Evolutionary conservation across 2,888 invertebrate genomes (phyloP), one percentile per base, ranked within the genome.

Genomic region (Leucophenga montana): DNA sequence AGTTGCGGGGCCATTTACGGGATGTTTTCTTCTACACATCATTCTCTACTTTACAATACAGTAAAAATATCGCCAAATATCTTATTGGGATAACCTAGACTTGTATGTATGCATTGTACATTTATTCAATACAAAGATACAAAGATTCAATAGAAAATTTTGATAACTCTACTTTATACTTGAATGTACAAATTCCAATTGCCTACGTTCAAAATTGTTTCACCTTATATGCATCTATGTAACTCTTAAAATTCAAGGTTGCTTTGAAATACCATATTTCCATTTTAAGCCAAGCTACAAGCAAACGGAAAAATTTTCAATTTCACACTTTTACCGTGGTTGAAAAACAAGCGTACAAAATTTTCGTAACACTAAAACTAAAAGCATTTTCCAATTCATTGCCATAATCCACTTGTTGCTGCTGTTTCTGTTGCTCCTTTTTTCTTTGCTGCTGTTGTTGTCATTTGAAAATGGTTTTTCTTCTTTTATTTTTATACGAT

Each of bases 231-330:
- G 31, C n/a, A n/a, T n/a, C n/a, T 57, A 11, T 9, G 57, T 13
- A 6, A 31, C 79, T 82, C 79, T 74, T 74, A 72, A 74, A 57
- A 74, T 72, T 72, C 73, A 70, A 71, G 70, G 69, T 68, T 39
- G 61, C 66, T 67, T 27, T 39, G 9, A 39, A 39, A 39, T 39
- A 39, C 5, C 39, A 39, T 39, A 5, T 39, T 39, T 8, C 39
- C 39, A 39, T 39, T 39, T 39, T 39, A 39, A 39, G 39, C 9
- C 39, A 39, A 39, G 9, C 11, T 39, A 39, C 39, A 39, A 39
- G 39, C 39, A 11, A 3, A 39, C 11, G 39, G 4, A 39, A 39
- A 39, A 39, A 39, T 39, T 39, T 39, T 39, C 39, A 39, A 39
- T 39, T 39, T 39, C 39, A 39, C 39, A 39, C 39, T 39, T 39